These are phyloP conservation scores for Myiopsitta monachus DNA, from an alignment of 2,113 vertebrate genomes.

Conservation along the genomic window DNA sequence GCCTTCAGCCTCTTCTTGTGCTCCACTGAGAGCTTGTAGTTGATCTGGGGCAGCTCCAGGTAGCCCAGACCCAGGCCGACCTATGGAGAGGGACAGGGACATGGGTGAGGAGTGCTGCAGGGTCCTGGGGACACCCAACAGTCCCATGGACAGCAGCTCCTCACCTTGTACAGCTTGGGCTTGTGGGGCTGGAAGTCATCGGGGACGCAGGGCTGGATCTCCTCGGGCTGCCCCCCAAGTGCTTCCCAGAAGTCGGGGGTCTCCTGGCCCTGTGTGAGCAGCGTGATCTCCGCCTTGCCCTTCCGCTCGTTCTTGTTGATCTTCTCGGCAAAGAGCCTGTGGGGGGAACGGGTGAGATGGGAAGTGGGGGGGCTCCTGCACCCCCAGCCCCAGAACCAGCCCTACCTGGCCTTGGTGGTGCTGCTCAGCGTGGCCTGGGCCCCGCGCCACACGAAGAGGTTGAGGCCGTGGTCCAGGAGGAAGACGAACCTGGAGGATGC, in stretches of 20 bases:
- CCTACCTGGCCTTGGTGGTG: slow-evolving; percentile 95
- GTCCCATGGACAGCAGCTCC: accelerated
- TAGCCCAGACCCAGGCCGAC: slow-evolving; percentile 95
- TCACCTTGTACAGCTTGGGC: slow-evolving; percentile 96
- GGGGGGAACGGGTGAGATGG: not conserved
- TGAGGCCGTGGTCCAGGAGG: slow-evolving; percentile 86
- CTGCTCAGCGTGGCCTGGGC: slow-evolving; percentile 86
- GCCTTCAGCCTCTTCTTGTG: slow-evolving; percentile 91
- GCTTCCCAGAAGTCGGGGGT: slow-evolving; percentile 88
- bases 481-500: slow-evolving; percentile 85
- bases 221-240: slow-evolving; percentile 89
- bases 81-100: slow-evolving; percentile 54
- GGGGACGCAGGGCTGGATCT: slow-evolving; percentile 88
- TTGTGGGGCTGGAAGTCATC: slow-evolving; percentile 87
- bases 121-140: accelerated
- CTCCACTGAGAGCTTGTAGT: slow-evolving; percentile 96
- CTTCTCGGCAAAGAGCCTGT: slow-evolving; percentile 94
- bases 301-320: slow-evolving; percentile 98
- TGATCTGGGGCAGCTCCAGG: slow-evolving; percentile 96
- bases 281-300: slow-evolving; percentile 87
- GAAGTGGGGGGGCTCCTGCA: not conserved
- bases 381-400: not conserved
- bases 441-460: slow-evolving; percentile 92
- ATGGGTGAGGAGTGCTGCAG: not conserved
- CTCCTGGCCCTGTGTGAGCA: slow-evolving; percentile 86